Percentiles rank a stretch among this genome's conserved stretches.
Evolutionary conservation across 2,888 invertebrate species (phyloP).

Genomic region (Polylopha cassiicola): DNA sequence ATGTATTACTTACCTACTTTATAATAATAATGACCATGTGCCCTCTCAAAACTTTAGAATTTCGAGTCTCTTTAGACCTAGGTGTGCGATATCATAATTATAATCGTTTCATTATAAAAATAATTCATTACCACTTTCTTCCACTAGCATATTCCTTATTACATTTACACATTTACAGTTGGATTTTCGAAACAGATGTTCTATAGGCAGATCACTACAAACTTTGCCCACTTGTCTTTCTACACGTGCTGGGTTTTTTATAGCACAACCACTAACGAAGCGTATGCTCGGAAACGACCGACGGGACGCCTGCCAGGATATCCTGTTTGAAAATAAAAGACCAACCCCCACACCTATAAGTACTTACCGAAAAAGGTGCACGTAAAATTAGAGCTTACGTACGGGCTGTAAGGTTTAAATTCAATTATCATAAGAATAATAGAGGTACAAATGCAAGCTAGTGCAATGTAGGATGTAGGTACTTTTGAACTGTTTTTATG

Average conservation of each 20-base stretch:
- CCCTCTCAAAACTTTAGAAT: too few species aligned
- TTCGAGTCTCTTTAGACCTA: too few species aligned
- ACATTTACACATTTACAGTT: too few species aligned
- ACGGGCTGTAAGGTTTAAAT: slow-evolving; percentile 30
- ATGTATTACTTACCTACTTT: too few species aligned
- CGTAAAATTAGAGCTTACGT: slow-evolving; percentile 8
- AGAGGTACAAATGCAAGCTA: too few species aligned
- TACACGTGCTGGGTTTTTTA: slow-evolving; percentile 66
- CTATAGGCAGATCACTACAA: slow-evolving; percentile 29
- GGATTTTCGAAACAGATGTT: not conserved
- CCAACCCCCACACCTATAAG: slow-evolving; percentile 58
- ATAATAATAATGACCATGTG: too few species aligned
- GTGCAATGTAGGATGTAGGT: too few species aligned
- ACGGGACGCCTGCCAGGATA: slow-evolving; percentile 57
- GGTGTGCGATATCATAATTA: too few species aligned
- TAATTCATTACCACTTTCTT: too few species aligned
- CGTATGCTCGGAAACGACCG: slow-evolving; percentile 59
- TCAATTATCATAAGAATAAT: slow-evolving; percentile 27
- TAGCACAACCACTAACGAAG: slow-evolving; percentile 54
- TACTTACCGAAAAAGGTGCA: slow-evolving; percentile 11
- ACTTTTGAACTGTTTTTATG: too few species aligned
- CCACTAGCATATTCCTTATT: too few species aligned
- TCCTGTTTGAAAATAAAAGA: slow-evolving; percentile 73
- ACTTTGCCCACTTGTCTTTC: slow-evolving; percentile 46
- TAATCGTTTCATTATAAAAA: too few species aligned